These are phyloP conservation scores for Stichopus chloronotus DNA, from an alignment of 35 echinoderm and acorn worm genomes.

Conservation along the genomic window DNA sequence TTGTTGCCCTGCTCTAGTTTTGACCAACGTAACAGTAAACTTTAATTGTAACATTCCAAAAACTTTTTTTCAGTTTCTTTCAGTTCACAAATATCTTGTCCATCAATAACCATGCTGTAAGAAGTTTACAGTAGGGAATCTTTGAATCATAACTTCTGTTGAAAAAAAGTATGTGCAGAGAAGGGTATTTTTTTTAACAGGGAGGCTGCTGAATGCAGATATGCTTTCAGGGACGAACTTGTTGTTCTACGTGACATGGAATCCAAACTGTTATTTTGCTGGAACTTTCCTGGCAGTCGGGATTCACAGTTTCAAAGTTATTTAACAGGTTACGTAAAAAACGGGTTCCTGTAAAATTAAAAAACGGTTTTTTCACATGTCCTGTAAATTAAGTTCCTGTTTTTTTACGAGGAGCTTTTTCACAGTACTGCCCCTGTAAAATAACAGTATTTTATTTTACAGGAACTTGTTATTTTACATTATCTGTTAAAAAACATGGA, in stretches of 20 bases:
- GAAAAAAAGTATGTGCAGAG: neutral
- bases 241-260: no score
- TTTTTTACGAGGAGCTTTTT: neutral
- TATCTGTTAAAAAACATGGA: neutral
- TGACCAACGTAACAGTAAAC: neutral
- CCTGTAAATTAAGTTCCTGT: neutral
- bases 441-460: slow-evolving; percentile 5
- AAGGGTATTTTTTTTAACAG: neutral
- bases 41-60: no score
- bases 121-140: neutral
- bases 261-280: neutral
- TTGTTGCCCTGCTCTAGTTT: neutral
- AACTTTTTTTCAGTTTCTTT: neutral
- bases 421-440: neutral
- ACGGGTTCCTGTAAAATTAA: slow-evolving; percentile 4
- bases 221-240: no score
- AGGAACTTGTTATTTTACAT: slow-evolving; percentile 1
- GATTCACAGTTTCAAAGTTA: no score
- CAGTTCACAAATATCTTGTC: neutral
- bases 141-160: neutral
- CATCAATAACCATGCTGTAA: neutral
- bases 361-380: neutral
- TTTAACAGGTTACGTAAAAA: no score
- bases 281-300: neutral
- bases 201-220: no score